Conservation (phyloP, 2,888 invertebrate species). For the Beris morrisii region DNA sequence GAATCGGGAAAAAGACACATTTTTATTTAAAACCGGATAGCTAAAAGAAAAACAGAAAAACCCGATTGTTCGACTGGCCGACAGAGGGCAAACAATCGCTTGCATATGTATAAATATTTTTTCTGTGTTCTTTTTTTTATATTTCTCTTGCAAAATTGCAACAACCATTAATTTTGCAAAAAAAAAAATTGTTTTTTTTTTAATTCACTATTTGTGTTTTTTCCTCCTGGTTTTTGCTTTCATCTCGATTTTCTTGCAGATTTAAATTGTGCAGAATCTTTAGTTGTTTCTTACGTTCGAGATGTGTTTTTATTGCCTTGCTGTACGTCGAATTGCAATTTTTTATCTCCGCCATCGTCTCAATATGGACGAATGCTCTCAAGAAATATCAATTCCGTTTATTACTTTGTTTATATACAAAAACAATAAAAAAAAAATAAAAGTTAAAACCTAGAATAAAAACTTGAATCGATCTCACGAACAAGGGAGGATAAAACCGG, state of each 20-base stretch:
- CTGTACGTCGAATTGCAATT: conserved; percentile 9
- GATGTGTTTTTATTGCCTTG: neutral
- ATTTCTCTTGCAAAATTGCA: no score
- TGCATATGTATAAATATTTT: no score
- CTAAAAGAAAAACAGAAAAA: conserved; percentile 17
- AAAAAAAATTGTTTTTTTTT: conserved; percentile 13
- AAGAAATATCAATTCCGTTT: neutral
- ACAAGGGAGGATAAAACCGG: conserved; percentile 42
- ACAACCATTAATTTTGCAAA: conserved; percentile 21
- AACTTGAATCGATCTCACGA: conserved; percentile 40
- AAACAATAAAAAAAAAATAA: no score
- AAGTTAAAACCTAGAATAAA: no score
- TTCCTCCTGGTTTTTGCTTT: conserved; percentile 8
- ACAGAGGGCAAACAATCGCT: conserved; percentile 34
- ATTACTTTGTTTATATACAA: conserved; percentile 33
- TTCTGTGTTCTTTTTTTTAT: no score
- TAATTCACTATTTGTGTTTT: conserved; percentile 13
- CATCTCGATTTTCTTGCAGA: neutral
- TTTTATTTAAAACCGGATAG: no score
- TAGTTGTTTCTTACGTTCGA: conserved; percentile 15
- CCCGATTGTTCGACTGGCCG: conserved; percentile 5
- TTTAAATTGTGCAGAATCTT: conserved; percentile 4
- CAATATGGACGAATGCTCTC: no score
- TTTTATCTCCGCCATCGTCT: conserved; percentile 31
- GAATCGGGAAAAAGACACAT: conserved; percentile 5